Evolutionary conservation across 2,888 invertebrate genomes (phyloP).

Genomic region (Rhagonycha fulva): DNA sequence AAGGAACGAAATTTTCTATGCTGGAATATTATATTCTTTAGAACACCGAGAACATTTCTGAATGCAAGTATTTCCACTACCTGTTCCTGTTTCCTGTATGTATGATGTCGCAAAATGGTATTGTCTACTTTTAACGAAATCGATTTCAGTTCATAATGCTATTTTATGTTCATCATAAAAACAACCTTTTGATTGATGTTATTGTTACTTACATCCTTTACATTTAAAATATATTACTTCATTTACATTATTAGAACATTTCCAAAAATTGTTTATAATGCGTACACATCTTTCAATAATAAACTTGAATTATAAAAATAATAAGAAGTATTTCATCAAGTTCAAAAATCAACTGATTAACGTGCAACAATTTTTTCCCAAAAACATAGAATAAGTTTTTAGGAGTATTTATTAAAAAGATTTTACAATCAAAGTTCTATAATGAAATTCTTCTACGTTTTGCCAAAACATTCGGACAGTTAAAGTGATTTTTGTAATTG

Average conservation of each 20-base stretch:
- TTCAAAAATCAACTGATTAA: no score
- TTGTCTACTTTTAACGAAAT: constrained; percentile 26
- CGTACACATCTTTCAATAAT: no score
- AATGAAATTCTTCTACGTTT: no score
- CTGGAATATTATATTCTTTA: constrained; percentile 13
- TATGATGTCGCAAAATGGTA: constrained; percentile 25
- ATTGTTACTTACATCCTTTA: constrained; percentile 10
- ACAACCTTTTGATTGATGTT: constrained; percentile 27
- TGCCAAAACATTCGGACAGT: no score
- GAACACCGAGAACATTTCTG: constrained; percentile 26
- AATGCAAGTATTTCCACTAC: constrained; percentile 32
- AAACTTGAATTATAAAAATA: no score
- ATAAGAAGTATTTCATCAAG: no score
- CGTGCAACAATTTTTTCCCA: no score
- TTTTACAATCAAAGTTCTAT: no score
- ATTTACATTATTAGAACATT: neutral
- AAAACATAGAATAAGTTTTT: no score
- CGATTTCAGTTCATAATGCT: constrained; percentile 23
- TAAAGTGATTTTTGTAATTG: no score
- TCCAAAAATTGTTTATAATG: no score
- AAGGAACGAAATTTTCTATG: constrained; percentile 16
- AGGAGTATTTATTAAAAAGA: no score
- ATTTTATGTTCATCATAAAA: constrained; percentile 6
- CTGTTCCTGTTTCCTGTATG: constrained; percentile 30
- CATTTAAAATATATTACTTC: neutral